Conservation (phyloP, 2,797 vertebrate genomes). For the Adelosebastes latens region DNA sequence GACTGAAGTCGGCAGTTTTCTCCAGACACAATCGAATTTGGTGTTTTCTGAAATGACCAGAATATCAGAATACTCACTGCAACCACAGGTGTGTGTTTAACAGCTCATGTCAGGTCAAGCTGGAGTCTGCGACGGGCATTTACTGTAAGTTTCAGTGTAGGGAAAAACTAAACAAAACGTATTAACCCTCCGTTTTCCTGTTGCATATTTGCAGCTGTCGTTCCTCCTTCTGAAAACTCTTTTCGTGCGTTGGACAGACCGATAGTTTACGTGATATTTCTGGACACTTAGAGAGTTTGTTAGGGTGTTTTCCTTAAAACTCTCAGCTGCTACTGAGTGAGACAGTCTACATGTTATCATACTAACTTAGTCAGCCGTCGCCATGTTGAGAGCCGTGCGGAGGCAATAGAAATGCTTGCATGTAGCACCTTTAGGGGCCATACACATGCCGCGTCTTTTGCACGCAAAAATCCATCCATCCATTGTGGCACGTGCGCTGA, state of each 20-base stretch:
- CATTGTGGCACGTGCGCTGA: too few relatives aligned
- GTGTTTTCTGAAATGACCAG: neutral
- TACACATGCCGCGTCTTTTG: too few relatives aligned
- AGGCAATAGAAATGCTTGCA: too few relatives aligned
- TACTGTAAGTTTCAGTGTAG: neutral
- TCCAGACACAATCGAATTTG: neutral
- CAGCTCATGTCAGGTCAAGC: neutral
- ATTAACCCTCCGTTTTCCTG: neutral
- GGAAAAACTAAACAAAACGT: neutral
- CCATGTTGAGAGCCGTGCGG: too few relatives aligned
- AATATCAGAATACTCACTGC: neutral
- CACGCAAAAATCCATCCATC: too few relatives aligned
- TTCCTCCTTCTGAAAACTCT: neutral
- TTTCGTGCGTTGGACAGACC: neutral
- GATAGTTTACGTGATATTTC: neutral
- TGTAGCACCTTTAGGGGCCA: too few relatives aligned
- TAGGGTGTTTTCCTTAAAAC: neutral
- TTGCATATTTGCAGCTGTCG: neutral
- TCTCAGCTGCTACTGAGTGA: neutral
- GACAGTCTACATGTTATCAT: neutral
- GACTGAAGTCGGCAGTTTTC: conserved; percentile 21
- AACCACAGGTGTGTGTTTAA: neutral
- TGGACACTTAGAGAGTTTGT: neutral
- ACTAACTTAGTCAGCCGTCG: neutral
- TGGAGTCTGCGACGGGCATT: neutral